Evolutionary conservation across 2,888 invertebrate species (phyloP), one percentile per base, ranked within the genome.

Genomic region (Tubulanus polymorphus): DNA sequence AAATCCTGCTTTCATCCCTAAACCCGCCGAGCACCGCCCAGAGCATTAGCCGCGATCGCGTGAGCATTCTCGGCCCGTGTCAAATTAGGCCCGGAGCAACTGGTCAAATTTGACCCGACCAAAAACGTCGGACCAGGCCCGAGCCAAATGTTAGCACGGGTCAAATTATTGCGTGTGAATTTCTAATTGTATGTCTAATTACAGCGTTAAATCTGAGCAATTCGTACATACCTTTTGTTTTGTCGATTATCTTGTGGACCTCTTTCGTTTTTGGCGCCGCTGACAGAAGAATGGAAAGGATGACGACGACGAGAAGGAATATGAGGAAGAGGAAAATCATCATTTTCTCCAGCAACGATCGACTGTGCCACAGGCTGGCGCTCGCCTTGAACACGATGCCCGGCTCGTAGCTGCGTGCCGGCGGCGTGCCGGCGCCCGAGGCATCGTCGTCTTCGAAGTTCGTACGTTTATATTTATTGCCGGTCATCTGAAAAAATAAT

Each of bases 401-500:
- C 15, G 72, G 64, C 51, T 65, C 63, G 56, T 69, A 72, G 58
- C 70, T 73, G 27, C 67, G 55, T 5, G 67, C 66, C 2, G 74
- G 71, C 1, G 74, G 72, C 15, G 73, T 70, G 30, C 72, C 71
- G 6, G 53, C 41, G n/a, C 68, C 70, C 27, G 66, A 71, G 32
- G 58, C 64, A 41, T 76, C 76, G 53, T 77, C 77, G 52, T 77
- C 76, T n/a, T 77, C 77, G 61, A 77, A 76, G 59, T 74, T 75
- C 20, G 77, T 77, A 27, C 76, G 66, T 56, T 72, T 74, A 64
- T 77, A 77, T 55, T 75, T 70, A 60, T 77, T 75, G 41, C 70
- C 71, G 12, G 74, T 69, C 77, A 77, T 76, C 77, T 77, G 68
- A 10, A 57, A 57, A 10, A n/a, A 32, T n/a, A 32, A 32, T 10